Evolutionary conservation across 53 echinoderm and acorn worm species (phyloP), one percentile per base, ranked within the genome.

Genomic region (Hippasteria phrygiana): DNA sequence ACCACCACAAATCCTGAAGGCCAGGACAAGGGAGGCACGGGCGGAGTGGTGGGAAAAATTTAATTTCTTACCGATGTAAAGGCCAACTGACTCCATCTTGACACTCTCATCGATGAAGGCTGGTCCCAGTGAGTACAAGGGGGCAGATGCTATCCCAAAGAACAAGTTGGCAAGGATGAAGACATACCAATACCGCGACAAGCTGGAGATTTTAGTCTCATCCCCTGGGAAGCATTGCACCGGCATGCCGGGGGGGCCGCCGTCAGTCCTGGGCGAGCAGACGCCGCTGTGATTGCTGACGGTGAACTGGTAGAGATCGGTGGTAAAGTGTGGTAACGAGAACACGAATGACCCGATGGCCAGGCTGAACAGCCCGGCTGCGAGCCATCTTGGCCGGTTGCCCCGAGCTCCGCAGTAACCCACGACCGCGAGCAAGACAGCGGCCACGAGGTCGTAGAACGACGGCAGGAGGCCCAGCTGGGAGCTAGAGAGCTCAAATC

Each of bases 341-440:
- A 90, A 93, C 16, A 93, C 50, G 43, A 93, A 90, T 13, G 90
- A 90, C 10, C 93, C 93, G 34, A 90, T 53, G 22, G 59, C 46
- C 4, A 89, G 78, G 33, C 90, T 47, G 62, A 90, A 16, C 63
- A 86, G 51, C 9, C 93, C 93, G 31, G 51, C 59, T 29, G 93
- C 77, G 1, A 93, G 77, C 93, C 93, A 93, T 59, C 90, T 53
- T 6, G 93, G 75, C 32, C 90, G 90, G 87, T 93, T 77, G 27
- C 93, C 93, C 45, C 87, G 90, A 53, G 90, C 79, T 26, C 90
- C 93, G 28, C 90, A 43, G 75, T 93, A 93, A 16, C 90, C 87
- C 12, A 93, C 93, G 8, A 88, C 10, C 7, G 79, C 80, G 24
- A 75, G 72, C 17, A 93, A 53, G 17, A 90, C 36, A 14, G 90